These are phyloP conservation scores for Dermolepida albohirtum DNA, from an alignment of 2,888 invertebrate species.

Conservation along the genomic window DNA sequence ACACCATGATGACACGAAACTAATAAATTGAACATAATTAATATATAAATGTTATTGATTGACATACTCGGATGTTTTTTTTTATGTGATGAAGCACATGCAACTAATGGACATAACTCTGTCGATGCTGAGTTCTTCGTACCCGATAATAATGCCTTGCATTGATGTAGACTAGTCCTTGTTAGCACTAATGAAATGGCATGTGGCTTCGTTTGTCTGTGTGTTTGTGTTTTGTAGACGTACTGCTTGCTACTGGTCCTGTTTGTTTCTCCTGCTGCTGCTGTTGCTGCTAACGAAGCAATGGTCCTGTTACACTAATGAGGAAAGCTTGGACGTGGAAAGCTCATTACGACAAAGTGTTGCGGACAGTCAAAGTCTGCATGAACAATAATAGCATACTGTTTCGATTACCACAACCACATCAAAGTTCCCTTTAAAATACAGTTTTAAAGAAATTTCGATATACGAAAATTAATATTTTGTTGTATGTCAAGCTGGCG, in stretches of 20 bases:
- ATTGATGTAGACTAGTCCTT: conserved; percentile 56
- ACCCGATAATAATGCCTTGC: conserved; percentile 52
- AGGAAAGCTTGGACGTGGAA: conserved; percentile 64
- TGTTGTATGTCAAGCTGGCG: too few relatives aligned
- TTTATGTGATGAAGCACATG: conserved; percentile 43
- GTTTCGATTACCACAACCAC: conserved; percentile 56
- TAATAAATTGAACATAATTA: conserved; percentile 42
- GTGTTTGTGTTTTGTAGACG: conserved; percentile 31
- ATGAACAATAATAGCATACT: conserved; percentile 53
- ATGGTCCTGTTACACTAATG: conserved; percentile 64
- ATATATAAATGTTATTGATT: conserved; percentile 44
- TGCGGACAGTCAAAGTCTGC: conserved; percentile 58
- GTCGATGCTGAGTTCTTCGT: conserved; percentile 42
- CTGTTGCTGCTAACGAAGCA: conserved; percentile 33
- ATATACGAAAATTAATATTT: too few relatives aligned
- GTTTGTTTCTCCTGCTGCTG: conserved; percentile 52
- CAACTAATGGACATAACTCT: conserved; percentile 48
- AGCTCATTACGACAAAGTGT: conserved; percentile 63
- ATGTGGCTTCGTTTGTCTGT: conserved; percentile 56
- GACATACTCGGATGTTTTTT: conserved; percentile 33
- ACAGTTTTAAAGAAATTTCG: too few relatives aligned
- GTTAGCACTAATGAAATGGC: conserved; percentile 64
- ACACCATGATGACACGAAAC: not conserved
- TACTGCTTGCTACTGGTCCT: conserved; percentile 45
- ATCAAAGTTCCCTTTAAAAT: conserved; percentile 51